Conservation (phyloP, 1,140 invertebrate species). For the Nomia melanderi region DNA sequence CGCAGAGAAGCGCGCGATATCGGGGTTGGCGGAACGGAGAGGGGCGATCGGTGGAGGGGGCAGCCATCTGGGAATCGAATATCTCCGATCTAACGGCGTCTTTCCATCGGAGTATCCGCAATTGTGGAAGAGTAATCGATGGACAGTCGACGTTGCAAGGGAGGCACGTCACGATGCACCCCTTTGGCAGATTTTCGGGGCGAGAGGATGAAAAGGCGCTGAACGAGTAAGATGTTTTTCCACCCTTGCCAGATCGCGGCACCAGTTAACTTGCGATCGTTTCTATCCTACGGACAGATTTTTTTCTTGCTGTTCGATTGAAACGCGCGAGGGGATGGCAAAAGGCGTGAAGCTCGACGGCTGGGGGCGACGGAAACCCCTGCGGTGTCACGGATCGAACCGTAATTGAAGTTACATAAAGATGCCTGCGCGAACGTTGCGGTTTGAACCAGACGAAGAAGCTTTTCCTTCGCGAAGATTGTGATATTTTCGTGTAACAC, state of each 20-base stretch:
- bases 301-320: constrained; percentile 29
- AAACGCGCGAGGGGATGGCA: constrained; percentile 14
- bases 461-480: no score
- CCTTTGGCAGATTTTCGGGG: constrained; percentile 45
- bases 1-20: constrained; percentile 24
- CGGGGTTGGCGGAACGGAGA: constrained; percentile 42
- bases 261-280: constrained; percentile 36
- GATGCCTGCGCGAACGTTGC: not conserved
- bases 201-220: constrained; percentile 32
- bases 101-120: constrained; percentile 72
- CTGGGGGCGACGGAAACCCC: constrained; percentile 40
- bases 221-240: constrained; percentile 52
- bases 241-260: constrained; percentile 36
- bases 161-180: constrained; percentile 39
- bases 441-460: no score
- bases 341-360: constrained; percentile 52
- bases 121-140: constrained; percentile 78
- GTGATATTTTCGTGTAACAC: no score
- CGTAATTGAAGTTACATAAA: constrained; percentile 55
- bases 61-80: constrained; percentile 75
- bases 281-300: constrained; percentile 43
- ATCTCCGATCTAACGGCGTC: constrained; percentile 74
- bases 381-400: constrained; percentile 49
- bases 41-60: constrained; percentile 51
- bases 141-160: constrained; percentile 62